Conservation (phyloP, 2,797 vertebrate genomes). For the Morelia viridis region DNA sequence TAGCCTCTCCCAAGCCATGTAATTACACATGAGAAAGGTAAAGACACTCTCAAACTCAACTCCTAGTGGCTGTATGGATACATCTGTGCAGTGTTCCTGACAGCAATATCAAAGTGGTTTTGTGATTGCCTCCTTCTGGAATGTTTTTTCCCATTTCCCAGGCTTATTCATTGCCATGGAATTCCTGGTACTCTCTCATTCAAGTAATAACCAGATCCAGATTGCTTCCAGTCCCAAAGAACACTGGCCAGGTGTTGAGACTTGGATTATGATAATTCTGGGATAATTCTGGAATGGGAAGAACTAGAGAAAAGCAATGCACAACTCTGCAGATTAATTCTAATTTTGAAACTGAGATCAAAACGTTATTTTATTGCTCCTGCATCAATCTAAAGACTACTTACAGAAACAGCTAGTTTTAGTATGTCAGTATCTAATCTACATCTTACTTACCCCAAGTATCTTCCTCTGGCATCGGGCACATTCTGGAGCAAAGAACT, state of each 20-base stretch:
- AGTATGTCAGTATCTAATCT: not conserved
- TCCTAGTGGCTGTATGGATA: not conserved
- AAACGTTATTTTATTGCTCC: not conserved
- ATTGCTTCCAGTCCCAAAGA: not conserved
- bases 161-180: not conserved
- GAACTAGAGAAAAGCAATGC: no score
- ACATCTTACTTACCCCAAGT: slow-evolving; percentile 84
- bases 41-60: not conserved
- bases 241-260: not conserved
- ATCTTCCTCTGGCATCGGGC: slow-evolving; percentile 89
- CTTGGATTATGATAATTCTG: not conserved
- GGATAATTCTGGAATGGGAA: not conserved
- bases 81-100: not conserved
- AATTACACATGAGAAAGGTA: not conserved
- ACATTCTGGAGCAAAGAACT: slow-evolving; percentile 92
- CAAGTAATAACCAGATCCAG: not conserved
- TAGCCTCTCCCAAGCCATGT: not conserved
- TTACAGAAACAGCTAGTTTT: not conserved
- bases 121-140: not conserved
- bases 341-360: not conserved
- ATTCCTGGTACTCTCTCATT: not conserved
- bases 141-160: not conserved
- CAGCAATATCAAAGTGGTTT: not conserved
- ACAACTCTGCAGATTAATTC: not conserved
- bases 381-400: not conserved